A percentile compares a stretch with the other conserved stretches of the same genome.
Conservation (phyloP, 2,113 vertebrate genomes). For the Ellobius talpinus region DNA sequence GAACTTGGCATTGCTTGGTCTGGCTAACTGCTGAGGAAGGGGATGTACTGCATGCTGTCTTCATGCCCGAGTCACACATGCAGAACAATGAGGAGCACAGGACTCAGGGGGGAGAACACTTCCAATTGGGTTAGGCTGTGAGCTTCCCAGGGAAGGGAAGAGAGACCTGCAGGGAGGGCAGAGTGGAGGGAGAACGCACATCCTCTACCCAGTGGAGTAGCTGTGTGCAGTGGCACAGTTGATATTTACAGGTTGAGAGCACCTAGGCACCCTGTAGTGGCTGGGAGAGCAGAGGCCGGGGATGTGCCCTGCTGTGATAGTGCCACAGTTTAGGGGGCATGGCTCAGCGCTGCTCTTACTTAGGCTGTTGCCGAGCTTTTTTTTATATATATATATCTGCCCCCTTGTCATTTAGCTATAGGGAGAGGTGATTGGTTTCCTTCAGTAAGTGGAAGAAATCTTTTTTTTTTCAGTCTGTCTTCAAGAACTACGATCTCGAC, state of each 20-base stretch:
- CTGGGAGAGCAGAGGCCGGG: not conserved
- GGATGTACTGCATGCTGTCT: not conserved
- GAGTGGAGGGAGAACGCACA: not conserved
- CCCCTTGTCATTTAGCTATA: not conserved
- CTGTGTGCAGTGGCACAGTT: too few species aligned
- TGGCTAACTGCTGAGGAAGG: not conserved
- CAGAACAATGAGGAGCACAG: not conserved
- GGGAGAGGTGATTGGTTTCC: not conserved
- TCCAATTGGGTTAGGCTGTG: not conserved
- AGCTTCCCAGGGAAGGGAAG: not conserved
- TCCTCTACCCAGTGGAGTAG: too few species aligned
- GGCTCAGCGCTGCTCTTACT: not conserved
- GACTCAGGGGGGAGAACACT: not conserved
- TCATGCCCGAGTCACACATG: not conserved
- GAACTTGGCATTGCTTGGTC: not conserved
- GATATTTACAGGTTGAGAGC: not conserved
- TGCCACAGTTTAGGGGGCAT: too few species aligned
- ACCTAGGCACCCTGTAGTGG: not conserved
- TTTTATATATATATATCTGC: too few species aligned
- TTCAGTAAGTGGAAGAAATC: not conserved
- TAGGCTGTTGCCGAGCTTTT: not conserved
- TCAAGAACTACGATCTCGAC: constrained; percentile 98
- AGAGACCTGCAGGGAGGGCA: not conserved
- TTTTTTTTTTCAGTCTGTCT: constrained; percentile 92
- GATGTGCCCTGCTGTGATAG: not conserved